Base-by-base conservation (phyloP, 2,113 vertebrate genomes). In the Progne subis region DNA sequence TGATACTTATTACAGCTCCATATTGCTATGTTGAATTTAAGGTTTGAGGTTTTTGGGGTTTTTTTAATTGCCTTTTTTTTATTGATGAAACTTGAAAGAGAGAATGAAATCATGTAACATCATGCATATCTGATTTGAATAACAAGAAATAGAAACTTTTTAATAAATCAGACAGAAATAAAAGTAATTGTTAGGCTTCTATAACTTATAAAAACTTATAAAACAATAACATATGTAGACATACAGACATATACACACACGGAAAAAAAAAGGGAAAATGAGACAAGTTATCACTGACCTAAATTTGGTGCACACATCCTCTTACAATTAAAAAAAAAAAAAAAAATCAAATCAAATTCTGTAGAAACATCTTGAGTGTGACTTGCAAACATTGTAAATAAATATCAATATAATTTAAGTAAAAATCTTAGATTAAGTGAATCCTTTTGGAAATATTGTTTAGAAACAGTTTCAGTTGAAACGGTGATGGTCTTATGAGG, bases 401-500 rank as follows among this genome's bases (percentile, higher is more conserved):
- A 41, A 25, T 79, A 31, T 5, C 19, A 25, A 26, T 5, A 13
- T 34, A 1, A 31, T 18, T 8, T 47, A 60, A 55, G 6, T 6
- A 43, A 49, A 18, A 92, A 47, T 31, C 13, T 63, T 9, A 29
- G 3, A n/a, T 25, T n/a, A 67, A 53, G 16, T 74, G 6, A 82
- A 59, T 47, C 2, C 3, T 78, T 61, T 50, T 70, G 17, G 17
- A 61, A 91, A 81, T 69, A 49, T 4, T 61, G 3, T 14, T 69
- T 65, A 32, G n/a, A 15, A 90, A 43, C 2, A 18, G 34, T 87
- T 75, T 63, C 31, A 37, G 1, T 28, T 46, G 43, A 41, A 77
- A 69, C 0, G 0, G 2, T 9, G 2, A 4, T 39, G 34, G 8
- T 74, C 2, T 1, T 29, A 13, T 21, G 49, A 80, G 31, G 7